Base-by-base conservation (phyloP, 2,888 invertebrate genomes). In the Agrotis ipsilon region DNA sequence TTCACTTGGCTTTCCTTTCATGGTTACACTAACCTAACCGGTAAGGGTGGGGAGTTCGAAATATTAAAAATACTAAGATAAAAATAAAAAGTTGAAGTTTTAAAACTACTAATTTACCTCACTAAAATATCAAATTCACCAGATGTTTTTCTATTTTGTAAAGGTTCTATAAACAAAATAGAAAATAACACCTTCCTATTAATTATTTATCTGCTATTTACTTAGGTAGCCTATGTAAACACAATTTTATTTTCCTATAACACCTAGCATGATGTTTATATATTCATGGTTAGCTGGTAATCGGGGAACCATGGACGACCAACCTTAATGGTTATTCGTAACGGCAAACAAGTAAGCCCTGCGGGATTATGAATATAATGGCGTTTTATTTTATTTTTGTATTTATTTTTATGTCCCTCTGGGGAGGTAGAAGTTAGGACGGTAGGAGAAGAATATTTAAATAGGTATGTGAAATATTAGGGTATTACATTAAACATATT, bases 311-410 rank as follows among this genome's bases (percentile, higher is more conserved):
- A 55, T 72, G 45, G 24, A 21, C 24, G 27, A 32, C 54, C 16
- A 55, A 49, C 61, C 51, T 49, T 71, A 58, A 71, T 45, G 57
- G 52, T 65, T 76, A 62, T 62, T 58, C 18, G 24, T 21, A 49
- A 21, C 59, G 32, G 66, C 21, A 52, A 65, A 58, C 57, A 70
- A 48, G 46, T 49, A 19, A 63, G 16, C 55, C 55, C 27, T 2
- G 5, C 19, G 59, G 72, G 27, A 72, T 67, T 51, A 60, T 19
- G 48, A 61, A 74, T 52, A 62, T 46, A n/a, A 45, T n/a, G 5
- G 24, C 13, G 11, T 46, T 39, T 49, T n/a, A 49, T 60, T 55
- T 67, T 13, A 24, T 58, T 58, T 58, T 54, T 39, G 1, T 52
- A 14, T 52, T 64, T 68, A 58, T 48, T 52, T 58, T 62, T 61